Evolutionary conservation across 2,888 invertebrate genomes (phyloP), one percentile per base, ranked within the genome.

Genomic region (Craniophora ligustri): DNA sequence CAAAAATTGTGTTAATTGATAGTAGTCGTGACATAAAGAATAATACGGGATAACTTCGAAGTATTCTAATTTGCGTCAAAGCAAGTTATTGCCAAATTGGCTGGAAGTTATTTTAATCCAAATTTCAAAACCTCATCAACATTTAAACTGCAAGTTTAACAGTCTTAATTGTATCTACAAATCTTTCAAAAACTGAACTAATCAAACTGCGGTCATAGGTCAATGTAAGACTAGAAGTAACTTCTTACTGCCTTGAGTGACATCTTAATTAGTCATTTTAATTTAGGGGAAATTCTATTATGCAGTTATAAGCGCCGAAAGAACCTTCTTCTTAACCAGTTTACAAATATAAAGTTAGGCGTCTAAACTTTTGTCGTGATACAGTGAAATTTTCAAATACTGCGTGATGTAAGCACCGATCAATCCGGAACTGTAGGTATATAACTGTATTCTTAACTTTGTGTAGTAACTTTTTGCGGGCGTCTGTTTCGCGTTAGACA

Each of bases 371-470:
- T 3, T n/a, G 5, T 59, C 36, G 59, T 32, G 28, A 26, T 32
- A 47, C 36, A 19, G n/a, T 34, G 6, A 0, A 46, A 40, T 40
- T 66, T 36, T 50, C 26, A 42, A 42, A 46, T 34, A 41, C 28
- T 16, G 10, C 13, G 31, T 13, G 15, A 16, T 44, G 16, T 44
- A 15, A 35, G 30, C 40, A 40, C 16, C 21, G 59, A 42, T 51
- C 51, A 48, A 51, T 45, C 18, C 34, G 45, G 15, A 47, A 41
- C 44, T 50, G 7, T 65, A 65, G 42, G 50, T 19, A 53, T n/a
- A 47, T 75, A 71, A 72, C 70, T 59, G 70, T 75, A 55, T 47
- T 58, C 56, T 47, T 65, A 60, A 57, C 45, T 54, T 57, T 39
- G 7, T 47, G 45, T 60, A 36, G 54, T 32, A 35, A 36, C 31